These are phyloP conservation scores for Schizothorax lantsangensis DNA, from an alignment of 2,797 vertebrate genomes.

Conservation along the genomic window DNA sequence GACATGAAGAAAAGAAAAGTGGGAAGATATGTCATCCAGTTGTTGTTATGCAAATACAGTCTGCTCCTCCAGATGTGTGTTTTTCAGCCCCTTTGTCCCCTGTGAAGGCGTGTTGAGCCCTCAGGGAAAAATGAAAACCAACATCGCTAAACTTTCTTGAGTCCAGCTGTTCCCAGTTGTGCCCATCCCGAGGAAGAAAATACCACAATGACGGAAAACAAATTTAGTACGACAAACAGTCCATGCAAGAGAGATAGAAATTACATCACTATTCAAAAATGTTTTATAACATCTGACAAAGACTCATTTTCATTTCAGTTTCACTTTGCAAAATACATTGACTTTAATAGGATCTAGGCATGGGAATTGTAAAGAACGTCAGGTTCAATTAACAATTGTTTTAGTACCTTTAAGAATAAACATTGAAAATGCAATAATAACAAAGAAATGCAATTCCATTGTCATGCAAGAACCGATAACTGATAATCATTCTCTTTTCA, in stretches of 20 bases:
- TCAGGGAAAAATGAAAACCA: slow-evolving; percentile 52
- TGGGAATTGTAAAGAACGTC: neutral
- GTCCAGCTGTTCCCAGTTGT: slow-evolving; percentile 61
- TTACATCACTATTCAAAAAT: neutral
- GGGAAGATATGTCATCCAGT: slow-evolving; percentile 71
- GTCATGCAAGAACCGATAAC: neutral
- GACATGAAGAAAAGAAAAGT: slow-evolving; percentile 31
- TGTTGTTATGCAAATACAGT: slow-evolving; percentile 81
- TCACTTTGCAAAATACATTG: neutral
- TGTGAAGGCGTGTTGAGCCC: slow-evolving; percentile 45
- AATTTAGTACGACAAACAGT: slow-evolving; percentile 9
- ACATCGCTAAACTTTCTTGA: slow-evolving; percentile 53
- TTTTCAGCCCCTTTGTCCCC: slow-evolving; percentile 59
- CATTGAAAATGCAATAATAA: neutral
- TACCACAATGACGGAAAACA: neutral
- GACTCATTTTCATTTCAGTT: neutral
- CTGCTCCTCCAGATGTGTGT: slow-evolving; percentile 80
- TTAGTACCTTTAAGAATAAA: neutral
- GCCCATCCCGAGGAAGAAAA: slow-evolving; percentile 5
- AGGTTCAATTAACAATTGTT: neutral
- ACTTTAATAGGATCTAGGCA: neutral
- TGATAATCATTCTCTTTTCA: neutral
- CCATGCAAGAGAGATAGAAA: neutral
- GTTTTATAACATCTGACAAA: neutral
- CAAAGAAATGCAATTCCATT: neutral